Evolutionary conservation across 2,113 vertebrate genomes (phyloP), one percentile per base, ranked within the genome.

Genomic region (Sinocyclocheilus grahami): DNA sequence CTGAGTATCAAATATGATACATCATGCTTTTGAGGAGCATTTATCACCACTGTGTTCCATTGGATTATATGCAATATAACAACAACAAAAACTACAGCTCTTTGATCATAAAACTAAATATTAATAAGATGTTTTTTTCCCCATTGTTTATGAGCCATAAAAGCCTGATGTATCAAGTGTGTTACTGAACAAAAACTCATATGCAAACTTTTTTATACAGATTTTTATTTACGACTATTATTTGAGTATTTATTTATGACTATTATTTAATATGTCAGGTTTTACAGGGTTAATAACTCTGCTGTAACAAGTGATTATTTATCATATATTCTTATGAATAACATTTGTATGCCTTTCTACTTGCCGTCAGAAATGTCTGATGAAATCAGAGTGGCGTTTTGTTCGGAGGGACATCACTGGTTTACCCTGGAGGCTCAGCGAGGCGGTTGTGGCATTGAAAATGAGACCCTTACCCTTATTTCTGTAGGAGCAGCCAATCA

Each of bases 401-500:
- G 96, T 77, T 85, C 90, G 63, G 93, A 92, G 46, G 88, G 88
- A 27, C 89, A 91, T 39, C 85, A 53, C 84, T 86, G 60, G 13
- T 80, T 94, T 0, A 88, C 83, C 0, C 12, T 94, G 37, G 91
- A 95, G 76, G 86, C 93, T 86, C 92, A 94, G 65, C 91, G 94
- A 86, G 91, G 14, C 53, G 79, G 89, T 5, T 78, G 88, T 0
- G 85, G 91, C 18, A 84, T 84, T 67, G 89, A 87, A 11, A 86
- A 71, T 0, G 91, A 94, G 80, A 87, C 87, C 0, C 27, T 95
- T 62, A 94, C 90, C 10, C 85, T 78, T 42, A 12, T 97, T 37
- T 94, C 90, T 30, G 79, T 95, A 5, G 89, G 90, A 83, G 90
- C 89, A 20, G 90, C 83, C 88, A 93, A 95, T 90, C 94, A 93